Conservation (phyloP, 2,113 vertebrate species). For the Callipepla squamata region DNA sequence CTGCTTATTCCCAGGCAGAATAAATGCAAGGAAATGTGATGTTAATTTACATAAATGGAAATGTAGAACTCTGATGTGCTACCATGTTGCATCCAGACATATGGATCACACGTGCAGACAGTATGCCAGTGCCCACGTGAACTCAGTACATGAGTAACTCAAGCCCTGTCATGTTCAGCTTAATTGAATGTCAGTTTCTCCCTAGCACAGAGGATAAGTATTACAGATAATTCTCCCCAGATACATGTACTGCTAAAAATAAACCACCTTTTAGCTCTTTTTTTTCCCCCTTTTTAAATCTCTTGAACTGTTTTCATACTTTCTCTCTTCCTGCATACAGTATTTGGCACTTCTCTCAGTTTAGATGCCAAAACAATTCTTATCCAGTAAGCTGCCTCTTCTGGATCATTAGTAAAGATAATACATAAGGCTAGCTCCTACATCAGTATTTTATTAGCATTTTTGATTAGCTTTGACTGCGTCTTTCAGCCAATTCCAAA, state of each 20-base stretch:
- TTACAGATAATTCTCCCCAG: neutral
- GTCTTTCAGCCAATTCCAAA: slow-evolving; percentile 43
- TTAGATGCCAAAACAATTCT: slow-evolving; percentile 31
- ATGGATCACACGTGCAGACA: neutral
- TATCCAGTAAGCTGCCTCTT: slow-evolving; percentile 18
- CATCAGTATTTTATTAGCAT: slow-evolving; percentile 10
- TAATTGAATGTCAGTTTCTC: neutral
- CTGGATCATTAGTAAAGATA: slow-evolving; percentile 30
- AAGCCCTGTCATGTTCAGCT: neutral
- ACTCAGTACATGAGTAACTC: neutral
- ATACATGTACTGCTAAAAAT: neutral
- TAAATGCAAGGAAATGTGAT: neutral
- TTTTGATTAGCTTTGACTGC: slow-evolving; percentile 22
- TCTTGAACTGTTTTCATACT: neutral
- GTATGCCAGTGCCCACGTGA: fast-evolving
- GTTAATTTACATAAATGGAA: neutral
- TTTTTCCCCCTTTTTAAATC: slow-evolving; percentile 17
- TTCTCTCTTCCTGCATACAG: neutral
- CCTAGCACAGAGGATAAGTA: neutral
- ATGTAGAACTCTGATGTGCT: fast-evolving
- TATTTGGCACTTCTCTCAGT: slow-evolving; percentile 1
- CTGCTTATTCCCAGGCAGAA: neutral
- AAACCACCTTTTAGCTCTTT: neutral
- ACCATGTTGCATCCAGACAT: neutral
- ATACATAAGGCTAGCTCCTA: slow-evolving; percentile 11